These are phyloP conservation scores for Phoenicopterus ruber DNA, from an alignment of 2,113 vertebrate species.

Conservation along the genomic window DNA sequence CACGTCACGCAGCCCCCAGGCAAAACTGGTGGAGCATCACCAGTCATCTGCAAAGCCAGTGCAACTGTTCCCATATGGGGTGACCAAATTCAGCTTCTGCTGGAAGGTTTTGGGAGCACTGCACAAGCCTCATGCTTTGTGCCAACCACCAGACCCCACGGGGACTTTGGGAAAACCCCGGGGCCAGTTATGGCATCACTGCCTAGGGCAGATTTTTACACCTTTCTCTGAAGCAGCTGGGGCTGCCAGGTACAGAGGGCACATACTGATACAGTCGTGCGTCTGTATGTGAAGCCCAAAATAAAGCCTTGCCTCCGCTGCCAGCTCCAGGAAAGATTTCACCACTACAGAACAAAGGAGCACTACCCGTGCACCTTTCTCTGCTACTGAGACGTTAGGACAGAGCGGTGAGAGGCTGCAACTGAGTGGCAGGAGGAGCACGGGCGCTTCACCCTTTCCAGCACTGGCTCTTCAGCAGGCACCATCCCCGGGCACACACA, in stretches of 20 bases:
- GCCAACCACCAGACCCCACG: background rate
- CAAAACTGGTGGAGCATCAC: background rate
- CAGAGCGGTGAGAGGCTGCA: background rate
- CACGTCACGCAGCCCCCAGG: rapidly evolving
- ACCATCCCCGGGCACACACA: background rate
- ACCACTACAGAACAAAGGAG: background rate
- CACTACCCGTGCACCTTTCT: background rate
- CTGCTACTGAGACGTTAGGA: background rate
- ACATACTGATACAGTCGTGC: rapidly evolving
- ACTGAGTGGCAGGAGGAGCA: background rate
- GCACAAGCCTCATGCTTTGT: background rate
- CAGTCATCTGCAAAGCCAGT: background rate
- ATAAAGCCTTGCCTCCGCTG: background rate
- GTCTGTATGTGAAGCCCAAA: background rate
- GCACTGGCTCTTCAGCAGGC: background rate
- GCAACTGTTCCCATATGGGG: rapidly evolving
- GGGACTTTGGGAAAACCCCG: background rate
- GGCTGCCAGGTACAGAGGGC: no score
- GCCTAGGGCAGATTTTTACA: background rate
- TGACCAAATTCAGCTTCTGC: background rate
- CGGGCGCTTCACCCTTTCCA: background rate
- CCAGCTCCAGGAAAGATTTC: background rate
- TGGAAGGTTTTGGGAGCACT: background rate
- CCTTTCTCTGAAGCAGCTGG: background rate
- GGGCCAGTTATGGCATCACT: background rate